These are phyloP conservation scores for Aphelenchoides avenae DNA, from an alignment of 1,140 invertebrate genomes.

Conservation along the genomic window DNA sequence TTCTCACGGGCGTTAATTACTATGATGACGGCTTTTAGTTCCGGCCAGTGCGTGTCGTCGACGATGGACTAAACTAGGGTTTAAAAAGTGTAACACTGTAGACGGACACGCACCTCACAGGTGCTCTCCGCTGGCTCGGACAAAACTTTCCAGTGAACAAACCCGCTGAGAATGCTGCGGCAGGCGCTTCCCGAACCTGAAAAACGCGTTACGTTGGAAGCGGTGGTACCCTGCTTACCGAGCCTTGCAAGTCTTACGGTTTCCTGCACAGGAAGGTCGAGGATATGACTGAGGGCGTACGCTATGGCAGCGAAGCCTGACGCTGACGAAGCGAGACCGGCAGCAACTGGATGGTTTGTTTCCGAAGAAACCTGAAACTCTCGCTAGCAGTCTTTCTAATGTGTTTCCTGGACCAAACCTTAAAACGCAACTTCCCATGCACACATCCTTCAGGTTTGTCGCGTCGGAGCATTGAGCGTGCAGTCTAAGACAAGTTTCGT, in stretches of 20 bases:
- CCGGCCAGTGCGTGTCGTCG: slow-evolving; percentile 78
- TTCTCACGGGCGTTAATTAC: slow-evolving; percentile 82
- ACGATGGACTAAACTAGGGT: too few species aligned
- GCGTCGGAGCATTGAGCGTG: too few species aligned
- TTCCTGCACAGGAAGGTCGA: slow-evolving; percentile 34
- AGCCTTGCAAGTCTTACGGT: slow-evolving; percentile 67
- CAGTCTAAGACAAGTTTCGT: too few species aligned
- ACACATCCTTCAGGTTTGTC: too few species aligned
- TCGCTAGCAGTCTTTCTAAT: too few species aligned
- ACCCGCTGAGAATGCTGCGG: slow-evolving; percentile 86
- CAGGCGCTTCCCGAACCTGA: slow-evolving; percentile 95
- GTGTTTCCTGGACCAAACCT: too few species aligned
- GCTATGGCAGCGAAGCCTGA: slow-evolving; percentile 79
- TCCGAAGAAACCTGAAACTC: slow-evolving; percentile 68
- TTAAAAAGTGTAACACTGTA: too few species aligned
- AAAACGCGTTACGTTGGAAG: slow-evolving; percentile 3
- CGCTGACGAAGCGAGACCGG: slow-evolving; percentile 92
- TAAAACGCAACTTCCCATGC: too few species aligned
- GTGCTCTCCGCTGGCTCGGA: background rate
- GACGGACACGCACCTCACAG: too few species aligned
- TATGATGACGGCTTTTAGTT: slow-evolving; percentile 80
- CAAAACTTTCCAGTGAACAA: slow-evolving; percentile 76
- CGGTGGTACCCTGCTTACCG: slow-evolving; percentile 25
- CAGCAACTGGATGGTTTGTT: slow-evolving; percentile 98
- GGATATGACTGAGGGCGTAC: slow-evolving; percentile 42